Percentiles rank a stretch among this genome's conserved stretches.
Evolutionary conservation across 1,140 invertebrate genomes (phyloP).

Genomic region (Vanessa atalanta): DNA sequence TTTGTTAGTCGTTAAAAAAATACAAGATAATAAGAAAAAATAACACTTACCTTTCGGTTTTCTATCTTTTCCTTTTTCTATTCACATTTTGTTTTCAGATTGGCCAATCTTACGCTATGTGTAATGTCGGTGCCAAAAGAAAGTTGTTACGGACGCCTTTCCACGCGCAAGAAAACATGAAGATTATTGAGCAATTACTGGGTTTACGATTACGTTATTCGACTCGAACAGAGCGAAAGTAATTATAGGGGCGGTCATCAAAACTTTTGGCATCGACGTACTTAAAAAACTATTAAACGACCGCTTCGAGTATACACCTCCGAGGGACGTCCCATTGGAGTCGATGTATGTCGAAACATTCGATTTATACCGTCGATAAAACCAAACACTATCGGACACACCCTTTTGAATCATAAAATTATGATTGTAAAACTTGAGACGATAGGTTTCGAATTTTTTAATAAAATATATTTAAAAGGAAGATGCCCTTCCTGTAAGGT

Average conservation of each 20-base stretch:
- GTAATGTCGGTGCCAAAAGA: slow-evolving; percentile 61
- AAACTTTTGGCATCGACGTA: slow-evolving; percentile 62
- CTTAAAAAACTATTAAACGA: slow-evolving; percentile 59
- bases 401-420: slow-evolving; percentile 56
- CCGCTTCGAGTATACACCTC: slow-evolving; percentile 45
- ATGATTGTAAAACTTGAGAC: slow-evolving; percentile 32
- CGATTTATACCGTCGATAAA: slow-evolving; percentile 50
- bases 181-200: slow-evolving; percentile 63
- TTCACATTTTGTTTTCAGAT: slow-evolving; percentile 52
- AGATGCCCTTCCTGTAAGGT: slow-evolving; percentile 59
- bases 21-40: slow-evolving; percentile 40
- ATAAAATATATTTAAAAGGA: slow-evolving; percentile 41
- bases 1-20: slow-evolving; percentile 52
- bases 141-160: slow-evolving; percentile 43
- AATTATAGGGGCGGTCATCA: slow-evolving; percentile 56
- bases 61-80: slow-evolving; percentile 48
- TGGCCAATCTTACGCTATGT: slow-evolving; percentile 71
- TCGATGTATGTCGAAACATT: slow-evolving; percentile 39
- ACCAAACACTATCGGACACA: slow-evolving; percentile 73
- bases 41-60: slow-evolving; percentile 59
- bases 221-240: slow-evolving; percentile 50
- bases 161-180: slow-evolving; percentile 38
- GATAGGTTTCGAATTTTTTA: background rate
- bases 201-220: slow-evolving; percentile 61
- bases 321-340: slow-evolving; percentile 25